These are phyloP conservation scores for Pachypanchax playfairii DNA, from an alignment of 2,113 vertebrate genomes.

Conservation along the genomic window DNA sequence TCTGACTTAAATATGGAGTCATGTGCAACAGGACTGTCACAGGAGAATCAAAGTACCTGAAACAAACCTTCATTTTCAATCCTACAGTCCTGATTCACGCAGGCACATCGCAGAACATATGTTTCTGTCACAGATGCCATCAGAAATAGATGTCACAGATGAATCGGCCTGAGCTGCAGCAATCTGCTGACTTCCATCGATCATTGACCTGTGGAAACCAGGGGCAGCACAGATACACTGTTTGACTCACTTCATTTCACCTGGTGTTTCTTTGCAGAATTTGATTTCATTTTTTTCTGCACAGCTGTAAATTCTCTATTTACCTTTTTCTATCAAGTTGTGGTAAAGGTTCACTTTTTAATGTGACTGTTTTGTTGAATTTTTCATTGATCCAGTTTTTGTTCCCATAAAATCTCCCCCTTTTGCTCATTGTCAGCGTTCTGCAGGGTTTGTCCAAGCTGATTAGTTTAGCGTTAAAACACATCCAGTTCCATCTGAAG, in stretches of 20 bases:
- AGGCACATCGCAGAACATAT: constrained; percentile 64
- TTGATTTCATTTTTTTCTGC: constrained; percentile 32
- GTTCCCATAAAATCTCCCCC: too few relatives aligned
- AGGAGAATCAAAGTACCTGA: constrained; percentile 31
- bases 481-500: too few relatives aligned
- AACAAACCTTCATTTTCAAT: constrained; percentile 27
- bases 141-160: constrained; percentile 75
- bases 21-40: constrained; percentile 28
- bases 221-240: constrained; percentile 35
- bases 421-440: not conserved
- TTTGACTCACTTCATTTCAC: constrained; percentile 36
- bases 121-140: constrained; percentile 67
- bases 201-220: constrained; percentile 57
- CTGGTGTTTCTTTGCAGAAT: constrained; percentile 6
- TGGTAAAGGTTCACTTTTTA: not conserved
- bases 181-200: constrained; percentile 75
- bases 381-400: too few relatives aligned
- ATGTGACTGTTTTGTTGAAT: constrained; percentile 6
- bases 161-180: constrained; percentile 65
- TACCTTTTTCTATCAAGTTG: constrained; percentile 3
- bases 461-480: not conserved
- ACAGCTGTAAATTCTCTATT: not conserved
- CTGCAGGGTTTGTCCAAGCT: not conserved
- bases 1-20: not conserved
- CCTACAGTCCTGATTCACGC: constrained; percentile 30